Base-by-base conservation (phyloP, 2,888 invertebrate species). In the Meiosimyza decipiens region DNA sequence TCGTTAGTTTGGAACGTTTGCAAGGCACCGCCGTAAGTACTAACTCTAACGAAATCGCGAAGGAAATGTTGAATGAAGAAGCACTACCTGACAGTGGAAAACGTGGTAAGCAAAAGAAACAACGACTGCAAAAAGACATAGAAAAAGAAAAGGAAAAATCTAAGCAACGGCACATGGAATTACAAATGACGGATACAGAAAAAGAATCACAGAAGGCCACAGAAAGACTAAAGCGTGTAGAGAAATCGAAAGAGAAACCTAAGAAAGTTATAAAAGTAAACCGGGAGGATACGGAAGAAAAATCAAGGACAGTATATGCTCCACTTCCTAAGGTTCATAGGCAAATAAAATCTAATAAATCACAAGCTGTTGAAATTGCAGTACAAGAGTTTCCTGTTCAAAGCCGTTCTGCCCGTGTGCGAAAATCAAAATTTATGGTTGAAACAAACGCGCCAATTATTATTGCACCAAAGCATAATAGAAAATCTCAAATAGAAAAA, bases 1-100 rank as follows among this genome's bases (percentile, higher is more conserved):
- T 91, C 6, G 90, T 91, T 15, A 89, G 91, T 15, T 84, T 91
- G 51, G 91, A 91, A 81, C 90, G 90, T 75, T 82, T 91, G 73
- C 91, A 91, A 84, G 89, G 85, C 11, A 83, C 84, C 0, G 82
- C 78, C 7, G 77, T 79, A 13, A 72, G 70, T 9, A 74, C 50
- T 15, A 76, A 71, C 59, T 70, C 72, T 40, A 72, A 74, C 60
- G 52, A 71, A 18, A 62, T 28, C n/a, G 76, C 74, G n/a, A 73
- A 71, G 52, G 72, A 50, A 16, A 49, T 40, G 0, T 63, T 59
- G n/a, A 72, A 79, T n/a, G 67, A 71, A 49, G 77, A 75, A 49
- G 63, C 55, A 6, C 18, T 18, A 40, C 16, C 49, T 6, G 49
- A 18, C 9, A 49, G 33, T 3, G 70, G 59, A 18, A 55, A 72